These are phyloP conservation scores for Trichechus manatus DNA, from an alignment of 2,113 vertebrate genomes.

Conservation along the genomic window DNA sequence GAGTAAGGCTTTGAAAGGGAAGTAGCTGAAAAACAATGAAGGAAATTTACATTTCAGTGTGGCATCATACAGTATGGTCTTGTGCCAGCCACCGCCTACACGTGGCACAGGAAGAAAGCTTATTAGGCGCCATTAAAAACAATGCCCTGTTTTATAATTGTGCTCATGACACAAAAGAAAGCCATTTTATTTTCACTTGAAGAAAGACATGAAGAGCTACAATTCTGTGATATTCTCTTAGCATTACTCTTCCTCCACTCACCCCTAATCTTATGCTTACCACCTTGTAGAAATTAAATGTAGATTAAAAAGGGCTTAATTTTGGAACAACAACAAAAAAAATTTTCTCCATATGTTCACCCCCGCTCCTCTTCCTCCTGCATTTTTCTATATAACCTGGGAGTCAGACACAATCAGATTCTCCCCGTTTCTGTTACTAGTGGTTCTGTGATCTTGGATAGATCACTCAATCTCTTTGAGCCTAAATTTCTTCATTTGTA, in stretches of 20 bases:
- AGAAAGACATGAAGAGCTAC: slow-evolving; percentile 26
- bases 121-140: neutral
- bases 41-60: slow-evolving; percentile 45
- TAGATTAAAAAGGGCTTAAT: neutral
- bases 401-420: neutral
- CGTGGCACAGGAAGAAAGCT: slow-evolving; percentile 14
- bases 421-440: neutral
- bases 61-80: neutral
- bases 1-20: slow-evolving; percentile 32
- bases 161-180: neutral
- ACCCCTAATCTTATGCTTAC: neutral
- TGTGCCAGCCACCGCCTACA: neutral
- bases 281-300: neutral
- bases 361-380: neutral
- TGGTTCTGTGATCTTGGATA: neutral
- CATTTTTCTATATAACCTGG: neutral
- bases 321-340: neutral
- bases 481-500: slow-evolving; percentile 4
- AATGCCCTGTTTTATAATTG: slow-evolving; percentile 21
- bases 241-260: neutral
- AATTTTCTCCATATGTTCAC: neutral
- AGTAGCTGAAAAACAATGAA: neutral
- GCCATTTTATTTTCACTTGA: slow-evolving; percentile 50
- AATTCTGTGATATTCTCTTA: neutral
- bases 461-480: slow-evolving; percentile 1